Evolutionary conservation across 1,140 invertebrate genomes (phyloP), one percentile per base, ranked within the genome.

Genomic region (Lithobius niger): DNA sequence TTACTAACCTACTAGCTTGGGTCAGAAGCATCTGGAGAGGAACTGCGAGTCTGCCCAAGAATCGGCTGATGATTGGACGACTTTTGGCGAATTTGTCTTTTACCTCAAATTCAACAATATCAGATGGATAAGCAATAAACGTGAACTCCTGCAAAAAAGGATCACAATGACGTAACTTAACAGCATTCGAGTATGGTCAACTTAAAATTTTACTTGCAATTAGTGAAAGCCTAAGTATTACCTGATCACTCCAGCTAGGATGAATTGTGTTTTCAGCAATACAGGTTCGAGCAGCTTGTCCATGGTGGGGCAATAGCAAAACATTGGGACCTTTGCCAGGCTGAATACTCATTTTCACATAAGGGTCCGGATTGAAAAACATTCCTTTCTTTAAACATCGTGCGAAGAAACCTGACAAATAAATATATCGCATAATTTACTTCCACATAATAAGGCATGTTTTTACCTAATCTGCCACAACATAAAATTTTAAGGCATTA

Each of bases 21-120:
- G 74, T 71, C 43, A 71, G 57, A 6, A 75, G 64, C 44, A 65
- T 62, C 31, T 69, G 66, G 15, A 75, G 67, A 22, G 70, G 66
- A 10, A 76, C 58, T 6, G 66, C 63, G 27, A 71, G 62, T 57
- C 68, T 69, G 26, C 75, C 75, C 6, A 76, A 64, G 59, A 74
- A 75, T 16, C 75, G 64, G 56, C 67, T 74, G 48, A 75, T 71
- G 3, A 71, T 71, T 1, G 75, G 75, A 18, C 73, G 65, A 61
- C 71, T 74, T 58, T 74, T 75, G 3, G 69, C 67, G 66, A 76
- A 75, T 60, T 75, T 75, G 59, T 76, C 74, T 60, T 76, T 76
- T 36, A 76, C 66, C 61, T 76, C 74, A 60, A 76, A 68, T 50
- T 75, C 72, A 24, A 76, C 53, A 13, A 73, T 61, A 64, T 76